Conservation (phyloP, 2,113 vertebrate genomes). For the Paralichthys olivaceus region DNA sequence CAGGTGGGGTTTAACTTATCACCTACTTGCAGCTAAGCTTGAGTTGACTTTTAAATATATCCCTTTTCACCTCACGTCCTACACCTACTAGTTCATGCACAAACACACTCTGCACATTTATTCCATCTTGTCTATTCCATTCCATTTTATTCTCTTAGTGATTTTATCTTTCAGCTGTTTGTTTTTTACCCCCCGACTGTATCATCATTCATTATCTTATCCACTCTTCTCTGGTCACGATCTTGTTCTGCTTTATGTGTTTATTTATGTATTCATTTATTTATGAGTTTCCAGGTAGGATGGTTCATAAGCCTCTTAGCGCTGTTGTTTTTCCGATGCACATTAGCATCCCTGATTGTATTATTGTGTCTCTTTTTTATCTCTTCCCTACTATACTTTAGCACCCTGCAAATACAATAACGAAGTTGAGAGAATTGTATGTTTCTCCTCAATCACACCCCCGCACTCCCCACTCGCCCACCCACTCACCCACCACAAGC, state of each 20-base stretch:
- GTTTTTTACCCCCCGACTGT: slow-evolving; percentile 2
- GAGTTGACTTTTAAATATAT: slow-evolving; percentile 34
- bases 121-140: slow-evolving; percentile 32
- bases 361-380: slow-evolving; percentile 34
- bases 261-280: slow-evolving; percentile 39
- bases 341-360: slow-evolving; percentile 49
- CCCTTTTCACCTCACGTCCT: slow-evolving; percentile 30
- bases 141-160: slow-evolving; percentile 7
- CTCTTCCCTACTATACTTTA: slow-evolving; percentile 23
- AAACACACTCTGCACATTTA: slow-evolving; percentile 33
- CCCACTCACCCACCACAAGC: slow-evolving; percentile 46
- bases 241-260: slow-evolving; percentile 32
- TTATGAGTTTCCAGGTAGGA: slow-evolving; percentile 55
- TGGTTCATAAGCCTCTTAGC: slow-evolving; percentile 53
- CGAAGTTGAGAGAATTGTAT: slow-evolving; percentile 60
- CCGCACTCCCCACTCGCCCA: slow-evolving; percentile 32
- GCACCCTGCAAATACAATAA: slow-evolving; percentile 61
- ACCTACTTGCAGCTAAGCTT: slow-evolving; percentile 15
- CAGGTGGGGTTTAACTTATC: slow-evolving; percentile 27
- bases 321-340: slow-evolving; percentile 42
- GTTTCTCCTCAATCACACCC: slow-evolving; percentile 49
- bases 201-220: slow-evolving; percentile 39
- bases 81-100: slow-evolving; percentile 44
- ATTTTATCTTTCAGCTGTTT: slow-evolving; percentile 38
- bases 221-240: slow-evolving; percentile 5